A percentile compares a stretch with the other conserved stretches of the same genome.
Conservation (phyloP, 2,888 invertebrate species). For the Bombyx huttoni region DNA sequence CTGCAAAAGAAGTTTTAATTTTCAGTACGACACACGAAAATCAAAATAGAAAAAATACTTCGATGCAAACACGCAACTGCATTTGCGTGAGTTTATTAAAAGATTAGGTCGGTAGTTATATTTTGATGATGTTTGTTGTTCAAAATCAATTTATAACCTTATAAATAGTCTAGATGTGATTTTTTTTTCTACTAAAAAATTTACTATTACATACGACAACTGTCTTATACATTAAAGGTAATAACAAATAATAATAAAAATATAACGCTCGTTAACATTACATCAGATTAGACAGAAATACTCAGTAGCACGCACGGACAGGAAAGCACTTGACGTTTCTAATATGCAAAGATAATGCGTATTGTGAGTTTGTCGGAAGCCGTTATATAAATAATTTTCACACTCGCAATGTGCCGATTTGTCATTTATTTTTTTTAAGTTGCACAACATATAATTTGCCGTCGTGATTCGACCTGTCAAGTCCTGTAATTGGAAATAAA, state of each 20-base stretch:
- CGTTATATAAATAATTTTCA: constrained; percentile 3
- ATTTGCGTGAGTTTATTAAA: too few species aligned
- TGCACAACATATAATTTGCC: constrained; percentile 44
- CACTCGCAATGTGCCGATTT: constrained; percentile 2
- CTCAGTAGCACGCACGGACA: neutral
- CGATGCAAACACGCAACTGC: too few species aligned
- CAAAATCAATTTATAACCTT: too few species aligned
- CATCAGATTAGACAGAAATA: neutral
- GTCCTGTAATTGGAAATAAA: constrained; percentile 26
- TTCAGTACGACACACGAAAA: too few species aligned
- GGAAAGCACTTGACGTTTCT: neutral
- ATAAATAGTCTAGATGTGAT: too few species aligned
- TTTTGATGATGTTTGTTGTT: too few species aligned
- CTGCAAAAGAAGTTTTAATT: too few species aligned
- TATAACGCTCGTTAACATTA: neutral
- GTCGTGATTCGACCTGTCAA: constrained; percentile 25
- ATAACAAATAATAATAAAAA: neutral
- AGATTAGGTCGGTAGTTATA: too few species aligned
- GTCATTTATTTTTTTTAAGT: constrained; percentile 25
- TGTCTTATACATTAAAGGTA: neutral
- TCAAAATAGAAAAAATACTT: too few species aligned
- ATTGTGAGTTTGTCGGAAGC: neutral
- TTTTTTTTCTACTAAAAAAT: too few species aligned
- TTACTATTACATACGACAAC: too few species aligned
- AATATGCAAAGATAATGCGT: neutral